A percentile compares a stretch with the other conserved stretches of the same genome.
These are phyloP conservation scores for Vultur gryphus DNA, from an alignment of 2,797 vertebrate genomes.

Conservation along the genomic window DNA sequence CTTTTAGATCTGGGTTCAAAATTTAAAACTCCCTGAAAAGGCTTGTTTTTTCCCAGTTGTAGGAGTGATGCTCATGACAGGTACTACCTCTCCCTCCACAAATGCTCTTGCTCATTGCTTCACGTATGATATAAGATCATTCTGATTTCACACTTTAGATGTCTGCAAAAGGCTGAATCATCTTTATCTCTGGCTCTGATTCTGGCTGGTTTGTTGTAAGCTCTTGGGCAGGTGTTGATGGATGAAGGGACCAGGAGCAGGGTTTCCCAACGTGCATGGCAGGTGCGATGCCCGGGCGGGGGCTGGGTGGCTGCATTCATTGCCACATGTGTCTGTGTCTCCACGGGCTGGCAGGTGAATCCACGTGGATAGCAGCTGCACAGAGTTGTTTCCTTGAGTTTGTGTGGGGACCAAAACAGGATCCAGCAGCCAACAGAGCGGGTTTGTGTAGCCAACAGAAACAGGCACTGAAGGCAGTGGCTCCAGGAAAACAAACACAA, in stretches of 20 bases:
- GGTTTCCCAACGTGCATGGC: fast-evolving
- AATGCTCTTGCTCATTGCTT: background rate
- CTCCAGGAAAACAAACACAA: background rate
- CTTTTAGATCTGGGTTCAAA: background rate
- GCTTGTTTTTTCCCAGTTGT: background rate
- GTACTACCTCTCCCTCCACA: background rate
- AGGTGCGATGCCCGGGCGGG: fast-evolving
- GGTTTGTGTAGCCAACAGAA: background rate
- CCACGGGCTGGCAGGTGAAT: background rate
- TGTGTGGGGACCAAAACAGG: background rate
- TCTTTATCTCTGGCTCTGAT: background rate
- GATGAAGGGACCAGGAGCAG: fast-evolving
- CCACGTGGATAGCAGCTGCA: background rate
- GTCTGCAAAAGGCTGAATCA: constrained; percentile 21
- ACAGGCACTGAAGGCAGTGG: background rate
- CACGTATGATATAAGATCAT: background rate
- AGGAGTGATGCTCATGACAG: constrained; percentile 37
- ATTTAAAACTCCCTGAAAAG: background rate
- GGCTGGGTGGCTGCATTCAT: background rate
- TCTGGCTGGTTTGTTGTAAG: background rate
- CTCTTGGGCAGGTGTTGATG: background rate
- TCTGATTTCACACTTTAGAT: background rate
- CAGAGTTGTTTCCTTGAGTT: background rate
- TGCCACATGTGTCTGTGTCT: fast-evolving
- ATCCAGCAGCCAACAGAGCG: background rate